phyloP scores from a whole-genome alignment of 2,797 vertebrate species.

The Hylomyscus alleni region DNA sequence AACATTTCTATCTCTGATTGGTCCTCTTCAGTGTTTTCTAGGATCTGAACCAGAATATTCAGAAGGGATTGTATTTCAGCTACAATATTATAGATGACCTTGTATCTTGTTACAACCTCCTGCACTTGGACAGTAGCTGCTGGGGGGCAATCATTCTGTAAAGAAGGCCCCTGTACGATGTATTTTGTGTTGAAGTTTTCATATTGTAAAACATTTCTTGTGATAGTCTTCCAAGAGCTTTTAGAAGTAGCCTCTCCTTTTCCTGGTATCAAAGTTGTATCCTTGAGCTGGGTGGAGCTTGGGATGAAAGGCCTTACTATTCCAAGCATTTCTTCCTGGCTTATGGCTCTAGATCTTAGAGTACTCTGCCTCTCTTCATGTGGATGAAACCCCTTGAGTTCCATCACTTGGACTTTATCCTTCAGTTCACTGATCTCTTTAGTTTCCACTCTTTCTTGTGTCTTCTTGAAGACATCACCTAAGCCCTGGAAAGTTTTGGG shows the following conservation, averaged over 20 bases:
- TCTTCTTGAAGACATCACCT: rapidly evolving
- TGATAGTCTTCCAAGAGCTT: background rate
- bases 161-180: background rate
- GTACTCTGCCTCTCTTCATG: background rate
- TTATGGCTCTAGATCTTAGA: background rate
- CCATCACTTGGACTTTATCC: background rate
- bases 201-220: background rate
- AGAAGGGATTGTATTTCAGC: background rate
- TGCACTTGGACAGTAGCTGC: background rate
- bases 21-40: background rate
- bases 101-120: background rate
- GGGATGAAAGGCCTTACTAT: background rate
- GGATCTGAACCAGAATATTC: background rate
- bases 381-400: background rate
- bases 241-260: background rate
- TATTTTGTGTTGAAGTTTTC: background rate
- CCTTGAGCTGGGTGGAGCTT: background rate
- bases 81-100: background rate
- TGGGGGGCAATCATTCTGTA: background rate
- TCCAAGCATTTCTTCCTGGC: background rate
- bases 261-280: background rate
- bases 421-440: background rate
- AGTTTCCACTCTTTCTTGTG: background rate
- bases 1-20: background rate
- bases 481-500: background rate